Percentiles rank a stretch among this genome's conserved stretches.
Evolutionary conservation across 30 jellyfish, hydroid and myxozoan genomes (phyloP).

Genomic region (Turritopsis rubra): DNA sequence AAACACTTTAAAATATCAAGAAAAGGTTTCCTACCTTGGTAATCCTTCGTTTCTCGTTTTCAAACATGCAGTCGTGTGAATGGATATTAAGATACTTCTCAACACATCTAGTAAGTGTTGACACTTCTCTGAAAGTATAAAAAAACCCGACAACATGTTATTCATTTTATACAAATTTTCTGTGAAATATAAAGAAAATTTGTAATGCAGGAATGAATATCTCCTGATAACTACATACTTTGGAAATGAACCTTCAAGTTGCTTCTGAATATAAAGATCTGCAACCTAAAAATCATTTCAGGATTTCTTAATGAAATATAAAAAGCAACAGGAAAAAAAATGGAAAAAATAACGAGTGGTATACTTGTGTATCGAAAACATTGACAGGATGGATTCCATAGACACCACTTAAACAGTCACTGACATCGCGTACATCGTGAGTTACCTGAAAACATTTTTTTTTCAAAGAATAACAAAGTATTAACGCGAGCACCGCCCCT

Average conservation of each 20-base stretch:
- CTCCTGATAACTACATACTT: not conserved
- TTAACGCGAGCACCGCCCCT: not conserved
- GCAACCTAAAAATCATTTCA: not conserved
- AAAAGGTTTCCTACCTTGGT: not conserved
- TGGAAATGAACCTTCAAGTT: not conserved
- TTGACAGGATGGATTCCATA: constrained; percentile 31
- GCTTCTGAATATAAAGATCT: not conserved
- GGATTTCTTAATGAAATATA: not conserved
- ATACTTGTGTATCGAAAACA: constrained; percentile 83
- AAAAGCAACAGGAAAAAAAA: not conserved
- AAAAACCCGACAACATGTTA: not conserved
- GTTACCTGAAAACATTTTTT: constrained; percentile 35
- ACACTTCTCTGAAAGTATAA: not conserved
- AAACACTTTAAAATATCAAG: not conserved
- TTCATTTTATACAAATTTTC: not conserved
- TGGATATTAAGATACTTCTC: not conserved
- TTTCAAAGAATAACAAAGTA: not conserved
- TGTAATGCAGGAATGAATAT: not conserved
- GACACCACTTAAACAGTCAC: constrained; percentile 56
- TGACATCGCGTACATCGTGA: constrained; percentile 69
- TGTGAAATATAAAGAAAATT: too few relatives aligned
- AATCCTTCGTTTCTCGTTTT: not conserved
- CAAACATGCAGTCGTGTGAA: not conserved
- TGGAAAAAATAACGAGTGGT: too few relatives aligned
- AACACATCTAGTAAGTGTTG: not conserved